phyloP scores from a whole-genome alignment of 2,888 invertebrate species.

The Stegophylla sp. region DNA sequence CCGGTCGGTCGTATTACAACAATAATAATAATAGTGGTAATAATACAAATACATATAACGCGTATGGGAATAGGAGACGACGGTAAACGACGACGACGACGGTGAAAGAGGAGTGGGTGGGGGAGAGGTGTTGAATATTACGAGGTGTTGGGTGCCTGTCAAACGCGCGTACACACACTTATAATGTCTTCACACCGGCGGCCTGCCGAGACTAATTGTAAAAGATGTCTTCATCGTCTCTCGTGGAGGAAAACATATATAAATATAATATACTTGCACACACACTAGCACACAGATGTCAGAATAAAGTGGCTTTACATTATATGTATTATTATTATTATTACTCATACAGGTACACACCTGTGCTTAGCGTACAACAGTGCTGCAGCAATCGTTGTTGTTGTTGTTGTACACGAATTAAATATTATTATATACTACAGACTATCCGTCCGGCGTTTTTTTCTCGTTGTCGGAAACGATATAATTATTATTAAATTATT shows the following conservation, averaged over 20 bases:
- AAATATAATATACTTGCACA: neutral
- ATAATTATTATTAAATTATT: slow-evolving; percentile 52
- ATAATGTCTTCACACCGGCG: slow-evolving; percentile 51
- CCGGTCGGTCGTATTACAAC: slow-evolving; percentile 11
- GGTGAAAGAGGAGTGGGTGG: neutral
- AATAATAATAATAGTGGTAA: neutral
- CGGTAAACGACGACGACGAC: neutral
- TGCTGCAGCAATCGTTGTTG: too few relatives aligned
- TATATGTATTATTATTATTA: neutral
- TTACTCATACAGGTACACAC: neutral
- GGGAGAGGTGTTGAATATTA: slow-evolving; percentile 38
- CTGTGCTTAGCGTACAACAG: neutral
- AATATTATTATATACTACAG: neutral
- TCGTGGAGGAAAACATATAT: slow-evolving; percentile 5
- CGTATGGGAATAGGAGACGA: neutral
- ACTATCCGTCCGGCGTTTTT: neutral
- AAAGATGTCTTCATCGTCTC: slow-evolving; percentile 58
- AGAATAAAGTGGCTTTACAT: slow-evolving; percentile 53
- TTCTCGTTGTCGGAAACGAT: slow-evolving; percentile 34
- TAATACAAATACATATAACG: slow-evolving; percentile 3
- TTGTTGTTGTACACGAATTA: neutral
- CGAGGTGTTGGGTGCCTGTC: slow-evolving; percentile 57
- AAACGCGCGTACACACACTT: slow-evolving; percentile 14
- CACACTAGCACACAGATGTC: slow-evolving; percentile 16
- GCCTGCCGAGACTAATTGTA: slow-evolving; percentile 57